Conservation (phyloP, 2,797 vertebrate genomes). For the Etheostoma perlongum region DNA sequence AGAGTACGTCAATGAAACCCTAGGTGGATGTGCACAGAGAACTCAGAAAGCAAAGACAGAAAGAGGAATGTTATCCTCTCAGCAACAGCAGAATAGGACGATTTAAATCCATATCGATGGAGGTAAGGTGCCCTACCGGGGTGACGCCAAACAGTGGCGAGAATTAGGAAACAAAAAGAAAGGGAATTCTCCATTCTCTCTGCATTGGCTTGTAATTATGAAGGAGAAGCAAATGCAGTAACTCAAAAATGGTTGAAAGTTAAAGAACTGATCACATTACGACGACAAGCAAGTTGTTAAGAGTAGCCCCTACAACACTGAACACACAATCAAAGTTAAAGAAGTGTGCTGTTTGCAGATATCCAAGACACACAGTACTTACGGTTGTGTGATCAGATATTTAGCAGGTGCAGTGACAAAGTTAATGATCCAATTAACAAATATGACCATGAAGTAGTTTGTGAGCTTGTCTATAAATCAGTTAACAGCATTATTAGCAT, state of each 20-base stretch:
- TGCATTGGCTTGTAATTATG: background rate
- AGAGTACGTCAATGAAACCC: constrained; percentile 16
- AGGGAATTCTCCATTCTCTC: background rate
- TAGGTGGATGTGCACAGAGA: constrained; percentile 6
- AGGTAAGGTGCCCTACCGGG: background rate
- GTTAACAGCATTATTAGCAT: background rate
- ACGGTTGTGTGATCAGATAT: background rate
- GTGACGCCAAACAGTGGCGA: background rate
- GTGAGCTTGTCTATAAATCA: background rate
- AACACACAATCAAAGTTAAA: background rate
- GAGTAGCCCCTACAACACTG: background rate
- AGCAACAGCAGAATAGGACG: background rate
- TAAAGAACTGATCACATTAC: background rate
- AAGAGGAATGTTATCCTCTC: background rate
- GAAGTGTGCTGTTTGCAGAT: background rate
- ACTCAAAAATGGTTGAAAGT: background rate
- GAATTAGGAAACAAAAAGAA: background rate
- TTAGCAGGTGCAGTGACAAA: background rate
- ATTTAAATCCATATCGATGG: background rate
- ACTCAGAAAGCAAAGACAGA: constrained; percentile 14
- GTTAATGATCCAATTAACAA: background rate
- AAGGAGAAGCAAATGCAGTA: background rate
- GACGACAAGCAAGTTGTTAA: background rate
- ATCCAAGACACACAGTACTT: background rate
- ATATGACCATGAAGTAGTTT: background rate